phyloP scores from a whole-genome alignment of 2,113 vertebrate species.

The Archocentrus centrarchus region DNA sequence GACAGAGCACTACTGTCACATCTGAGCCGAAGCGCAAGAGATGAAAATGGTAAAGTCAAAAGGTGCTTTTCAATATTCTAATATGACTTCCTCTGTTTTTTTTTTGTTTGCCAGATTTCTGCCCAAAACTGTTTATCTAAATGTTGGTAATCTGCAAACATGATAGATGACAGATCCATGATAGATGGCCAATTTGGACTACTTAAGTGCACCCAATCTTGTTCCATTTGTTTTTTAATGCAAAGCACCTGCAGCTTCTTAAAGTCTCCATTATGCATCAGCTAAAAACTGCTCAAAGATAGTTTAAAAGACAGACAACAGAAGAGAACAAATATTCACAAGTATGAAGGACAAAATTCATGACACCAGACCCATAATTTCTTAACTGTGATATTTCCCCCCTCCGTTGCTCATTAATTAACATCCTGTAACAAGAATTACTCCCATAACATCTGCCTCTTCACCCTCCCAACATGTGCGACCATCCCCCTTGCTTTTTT shows the following conservation, averaged over 20 bases:
- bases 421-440: constrained; percentile 62
- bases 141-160: constrained; percentile 17
- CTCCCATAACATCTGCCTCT: constrained; percentile 21
- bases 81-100: constrained; percentile 13
- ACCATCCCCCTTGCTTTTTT: constrained; percentile 21
- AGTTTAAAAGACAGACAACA: constrained; percentile 73
- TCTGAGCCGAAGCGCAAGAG: constrained; percentile 70
- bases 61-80: constrained; percentile 47
- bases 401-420: constrained; percentile 37
- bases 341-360: constrained; percentile 73
- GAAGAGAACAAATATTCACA: constrained; percentile 78
- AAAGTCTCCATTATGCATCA: constrained; percentile 59
- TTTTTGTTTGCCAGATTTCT: constrained; percentile 7
- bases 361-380: constrained; percentile 59
- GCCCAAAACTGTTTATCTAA: constrained; percentile 22
- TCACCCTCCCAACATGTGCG: constrained; percentile 31
- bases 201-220: constrained; percentile 46
- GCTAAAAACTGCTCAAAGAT: constrained; percentile 76
- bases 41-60: constrained; percentile 51
- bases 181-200: constrained; percentile 26
- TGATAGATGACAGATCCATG: constrained; percentile 18
- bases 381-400: constrained; percentile 48
- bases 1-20: constrained; percentile 74
- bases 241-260: constrained; percentile 64
- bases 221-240: constrained; percentile 32